Conservation (phyloP, 2,888 invertebrate genomes). For the Adela reaumurella region DNA sequence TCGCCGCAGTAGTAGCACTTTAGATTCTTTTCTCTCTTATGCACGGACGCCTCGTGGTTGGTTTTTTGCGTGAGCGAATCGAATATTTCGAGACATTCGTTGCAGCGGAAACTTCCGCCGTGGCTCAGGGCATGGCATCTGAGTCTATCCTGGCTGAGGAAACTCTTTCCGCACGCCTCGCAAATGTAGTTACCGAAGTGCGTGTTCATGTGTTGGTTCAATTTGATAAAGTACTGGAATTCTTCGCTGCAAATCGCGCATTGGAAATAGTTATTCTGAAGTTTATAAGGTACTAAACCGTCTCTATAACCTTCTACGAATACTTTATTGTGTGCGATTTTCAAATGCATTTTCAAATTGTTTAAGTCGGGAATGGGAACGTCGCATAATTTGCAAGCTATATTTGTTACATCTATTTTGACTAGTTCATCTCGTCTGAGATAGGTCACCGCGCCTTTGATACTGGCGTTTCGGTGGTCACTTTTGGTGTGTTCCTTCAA, state of each 20-base stretch:
- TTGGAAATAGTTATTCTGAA: constrained; percentile 20
- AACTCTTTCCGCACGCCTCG: constrained; percentile 39
- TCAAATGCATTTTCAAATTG: constrained; percentile 25
- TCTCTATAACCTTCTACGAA: constrained; percentile 25
- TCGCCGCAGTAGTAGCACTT: constrained; percentile 34
- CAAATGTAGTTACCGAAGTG: constrained; percentile 38
- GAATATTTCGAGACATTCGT: constrained; percentile 26
- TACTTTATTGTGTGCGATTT: constrained; percentile 18
- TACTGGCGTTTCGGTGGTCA: constrained; percentile 25
- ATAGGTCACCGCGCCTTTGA: constrained; percentile 33
- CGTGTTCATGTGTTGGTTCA: constrained; percentile 44
- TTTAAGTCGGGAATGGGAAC: constrained; percentile 17
- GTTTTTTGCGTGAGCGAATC: constrained; percentile 26
- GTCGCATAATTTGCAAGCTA: constrained; percentile 26
- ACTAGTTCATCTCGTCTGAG: constrained; percentile 38
- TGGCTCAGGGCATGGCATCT: constrained; percentile 31
- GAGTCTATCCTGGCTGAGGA: constrained; percentile 31
- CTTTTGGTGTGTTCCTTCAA: constrained; percentile 36
- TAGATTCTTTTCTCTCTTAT: constrained; percentile 24
- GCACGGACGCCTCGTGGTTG: constrained; percentile 25
- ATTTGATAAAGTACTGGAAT: constrained; percentile 37
- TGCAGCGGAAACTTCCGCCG: constrained; percentile 28
- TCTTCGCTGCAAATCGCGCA: constrained; percentile 31
- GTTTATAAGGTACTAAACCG: constrained; percentile 34
- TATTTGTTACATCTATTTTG: constrained; percentile 32